Base-by-base conservation (phyloP, 2,888 invertebrate species). In the Sminthurides aquaticus region DNA sequence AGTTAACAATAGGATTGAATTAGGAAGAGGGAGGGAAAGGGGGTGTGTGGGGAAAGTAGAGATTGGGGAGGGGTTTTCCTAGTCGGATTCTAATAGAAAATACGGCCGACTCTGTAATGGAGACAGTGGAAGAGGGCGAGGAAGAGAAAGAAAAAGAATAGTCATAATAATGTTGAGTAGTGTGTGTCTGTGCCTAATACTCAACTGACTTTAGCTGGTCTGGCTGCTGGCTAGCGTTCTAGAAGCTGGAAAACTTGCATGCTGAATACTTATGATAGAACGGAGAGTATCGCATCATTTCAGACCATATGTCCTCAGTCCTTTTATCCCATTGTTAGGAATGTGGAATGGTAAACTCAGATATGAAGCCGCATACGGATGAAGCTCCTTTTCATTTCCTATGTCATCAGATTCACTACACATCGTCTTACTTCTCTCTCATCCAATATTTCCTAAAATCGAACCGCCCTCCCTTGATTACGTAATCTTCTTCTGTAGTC, bases 281-380 rank as follows among this genome's bases (percentile, higher is more conserved):
- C 22, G 24, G 52, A n/a, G n/a, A 60, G 61, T 61, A 61, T 61
- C 61, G 24, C 55, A 54, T 54, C 55, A 52, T 61, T 61, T 54
- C 61, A 61, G 61, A 22, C 61, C 54, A 61, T 61, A 28, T 61
- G 61, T 26, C n/a, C 54, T 61, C 54, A 52, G 29, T 61, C 54
- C 20, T 54, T 55, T 61, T 52, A 52, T 52, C 29, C 61, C 29
- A 54, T 61, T 61, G 61, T 61, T 29, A 29, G 29, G 61, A 18
- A 55, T 61, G 18, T 52, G 60, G 60, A 48, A 60, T 60, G 60
- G 60, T 11, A 24, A 54, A 55, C 27, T 54, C 20, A 43, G 59
- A 59, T 59, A 59, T 29, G 59, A 29, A 5, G 55, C 25, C 25
- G 55, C n/a, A 25, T 34, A 15, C 43, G 43, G 43, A 5, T 34